Evolutionary conservation across 2,797 vertebrate genomes (phyloP), one percentile per base, ranked within the genome.

Genomic region (Pagetopsis macropterus): DNA sequence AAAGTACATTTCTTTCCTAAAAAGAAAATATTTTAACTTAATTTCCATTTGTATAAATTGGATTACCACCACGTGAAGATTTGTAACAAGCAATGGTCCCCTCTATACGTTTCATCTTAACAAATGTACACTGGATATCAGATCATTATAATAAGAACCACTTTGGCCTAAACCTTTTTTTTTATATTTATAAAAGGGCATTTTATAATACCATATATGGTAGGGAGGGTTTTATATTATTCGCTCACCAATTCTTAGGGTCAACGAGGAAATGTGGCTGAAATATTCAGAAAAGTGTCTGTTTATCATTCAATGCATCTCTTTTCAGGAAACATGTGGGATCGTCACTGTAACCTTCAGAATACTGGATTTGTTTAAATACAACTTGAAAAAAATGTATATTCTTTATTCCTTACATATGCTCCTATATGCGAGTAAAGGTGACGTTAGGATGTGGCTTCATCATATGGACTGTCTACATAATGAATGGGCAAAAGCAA

Each of bases 301-400:
- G n/a, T 4, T 51, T 45, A 48, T 58, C 23, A 37, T 43, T 40
- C 64, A 54, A 63, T 67, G 14, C 9, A 56, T 56, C 13, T 62
- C 8, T 37, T 37, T 23, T 41, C 11, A 78, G 49, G 37, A 71
- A 49, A 65, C 2, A 41, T 49, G 46, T 27, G 64, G 57, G 65
- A 43, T 70, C 70, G 17, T 60, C 54, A 73, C 9, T 43, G n/a
- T 79, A 49, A 62, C 5, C 62, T 16, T 61, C 45, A 43, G 60
- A 79, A 69, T 66, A 78, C 40, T 63, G 23, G 49, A 37, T 72
- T 43, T 45, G 54, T 64, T 76, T 65, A 21, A 60, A 81, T 66
- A 70, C 12, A 81, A 54, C 33, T 68, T 56, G 59, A 44, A 78
- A 88, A 80, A 79, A 72, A 55, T 72, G 62, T 73, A 78, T n/a